Evolutionary conservation across 2,113 vertebrate genomes (phyloP), one percentile per base, ranked within the genome.

Genomic region (Periophthalmus modestus): DNA sequence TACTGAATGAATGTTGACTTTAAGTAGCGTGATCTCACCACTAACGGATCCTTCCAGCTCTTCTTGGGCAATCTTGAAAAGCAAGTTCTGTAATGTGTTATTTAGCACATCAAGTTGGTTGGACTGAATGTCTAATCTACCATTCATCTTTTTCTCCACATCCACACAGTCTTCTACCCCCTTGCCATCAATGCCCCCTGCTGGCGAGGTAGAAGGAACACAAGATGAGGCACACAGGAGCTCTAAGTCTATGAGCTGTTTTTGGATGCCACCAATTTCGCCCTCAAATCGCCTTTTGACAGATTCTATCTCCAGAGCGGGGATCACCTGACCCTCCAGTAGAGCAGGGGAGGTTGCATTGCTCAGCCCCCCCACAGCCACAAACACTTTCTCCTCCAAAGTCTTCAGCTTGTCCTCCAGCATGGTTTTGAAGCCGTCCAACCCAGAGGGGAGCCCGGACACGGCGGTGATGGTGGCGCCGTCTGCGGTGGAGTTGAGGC

Each of bases 21-120:
- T 98, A 2, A 99, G 93, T 72, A 99, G 91, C 1, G 97, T 99
- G 85, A 99, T 98, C 90, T 99, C 98, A 0, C 98, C 97, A 68
- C 96, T 96, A 62, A 99, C 88, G 0, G 91, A 82, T 16, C 93
- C 95, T 0, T 95, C 87, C 0, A 85, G 77, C 0, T 92, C 92
- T 72, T 95, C 95, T 72, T 94, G 92, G 68, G 94, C 92, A 0
- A 97, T 92, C 57, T 93, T 93, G 62, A 92, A 84, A 82, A 96
- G 91, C 74, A 98, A 92, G 80, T 93, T 93, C 50, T 95, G 91
- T 79, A 99, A 80, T 2, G 97, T 96, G 81, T 90, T 88, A 0
- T 98, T 98, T 57, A 98, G 91, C 73, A 80, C 93, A 50, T 89
- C 89, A 57, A 99, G 90, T 75, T 94, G 92, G 59, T 93, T 87